Evolutionary conservation across 30 jellyfish, hydroid and myxozoan species (phyloP), one percentile per base, ranked within the genome.

Genomic region (Turritopsis dohrnii): DNA sequence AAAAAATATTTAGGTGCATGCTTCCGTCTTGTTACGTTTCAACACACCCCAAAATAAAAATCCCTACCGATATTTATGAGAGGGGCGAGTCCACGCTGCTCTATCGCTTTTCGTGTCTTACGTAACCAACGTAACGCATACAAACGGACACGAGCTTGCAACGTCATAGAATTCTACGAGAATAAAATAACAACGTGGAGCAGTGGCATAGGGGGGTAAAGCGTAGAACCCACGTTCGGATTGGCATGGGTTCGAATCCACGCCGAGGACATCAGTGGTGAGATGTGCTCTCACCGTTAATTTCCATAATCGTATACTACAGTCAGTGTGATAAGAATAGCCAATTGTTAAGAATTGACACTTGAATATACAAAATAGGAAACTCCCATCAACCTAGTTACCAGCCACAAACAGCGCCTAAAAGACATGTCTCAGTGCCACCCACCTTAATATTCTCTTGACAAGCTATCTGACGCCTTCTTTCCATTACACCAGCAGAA

Each of bases 61-160:
- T 41, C 13, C 13, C 9, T 41, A 41, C 60, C 60, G 13, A 41
- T 41, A 41, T 41, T 41, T 41, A 41, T 41, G 60, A 13, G 60
- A 41, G 5, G 60, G 13, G 60, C 5, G 13, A 41, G 60, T 41
- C 60, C 13, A 3, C 13, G 60, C 5, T 13, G 60, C 60, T 41
- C 60, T 41, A 41, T 41, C 60, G 60, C 13, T 41, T 41, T 9
- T 69, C 30, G 77, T 19, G 77, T 69, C 19, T 1, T 69, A 19
- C 0, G 28, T 19, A 69, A 69, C 77, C 77, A 69, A 69, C 30
- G 77, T 27, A 69, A 1, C 9, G 77, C 77, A 69, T 69, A 69
- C 19, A n/a, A n/a, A 16, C 30, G 77, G 22, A 69, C 77, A 69
- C 77, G 77, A n/a, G 77, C 28, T 69, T 69, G 77, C 28, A 69